These are phyloP conservation scores for Eristalis intricaria DNA, from an alignment of 2,888 invertebrate genomes.

Conservation along the genomic window DNA sequence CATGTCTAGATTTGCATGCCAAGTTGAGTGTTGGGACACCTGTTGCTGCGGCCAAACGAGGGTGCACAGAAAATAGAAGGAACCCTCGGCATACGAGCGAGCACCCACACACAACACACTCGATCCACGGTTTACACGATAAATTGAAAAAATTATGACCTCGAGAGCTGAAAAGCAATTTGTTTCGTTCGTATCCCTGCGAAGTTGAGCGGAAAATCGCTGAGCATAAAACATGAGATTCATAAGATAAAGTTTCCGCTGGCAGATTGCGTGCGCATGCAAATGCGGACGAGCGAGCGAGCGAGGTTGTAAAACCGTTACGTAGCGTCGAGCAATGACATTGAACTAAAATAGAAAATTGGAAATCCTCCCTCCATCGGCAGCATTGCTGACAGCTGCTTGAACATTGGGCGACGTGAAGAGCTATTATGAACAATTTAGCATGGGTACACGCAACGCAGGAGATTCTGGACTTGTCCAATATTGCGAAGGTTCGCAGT, in stretches of 20 bases:
- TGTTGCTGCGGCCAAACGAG: constrained; percentile 41
- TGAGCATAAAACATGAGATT: constrained; percentile 69
- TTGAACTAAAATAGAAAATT: constrained; percentile 38
- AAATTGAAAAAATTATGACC: constrained; percentile 71
- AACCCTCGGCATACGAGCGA: constrained; percentile 24
- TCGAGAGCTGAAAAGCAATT: constrained; percentile 68
- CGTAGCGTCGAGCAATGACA: constrained; percentile 31
- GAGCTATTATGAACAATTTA: neutral
- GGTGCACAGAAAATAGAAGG: constrained; percentile 11
- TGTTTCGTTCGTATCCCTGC: constrained; percentile 59
- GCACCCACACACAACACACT: constrained; percentile 20
- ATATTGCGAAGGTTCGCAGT: neutral
- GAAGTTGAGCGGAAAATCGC: constrained; percentile 61
- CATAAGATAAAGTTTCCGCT: constrained; percentile 52
- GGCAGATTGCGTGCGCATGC: constrained; percentile 25
- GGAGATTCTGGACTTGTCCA: neutral
- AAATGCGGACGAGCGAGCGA: neutral
- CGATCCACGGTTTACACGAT: constrained; percentile 61
- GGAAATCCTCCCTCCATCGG: neutral
- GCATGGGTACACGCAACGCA: neutral
- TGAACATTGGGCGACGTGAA: neutral
- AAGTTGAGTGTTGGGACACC: constrained; percentile 63
- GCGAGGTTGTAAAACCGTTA: constrained; percentile 10
- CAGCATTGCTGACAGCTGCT: neutral
- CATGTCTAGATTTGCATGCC: constrained; percentile 60